Base-by-base conservation (phyloP, 2,888 invertebrate genomes). In the Sepioteuthis lessoniana region DNA sequence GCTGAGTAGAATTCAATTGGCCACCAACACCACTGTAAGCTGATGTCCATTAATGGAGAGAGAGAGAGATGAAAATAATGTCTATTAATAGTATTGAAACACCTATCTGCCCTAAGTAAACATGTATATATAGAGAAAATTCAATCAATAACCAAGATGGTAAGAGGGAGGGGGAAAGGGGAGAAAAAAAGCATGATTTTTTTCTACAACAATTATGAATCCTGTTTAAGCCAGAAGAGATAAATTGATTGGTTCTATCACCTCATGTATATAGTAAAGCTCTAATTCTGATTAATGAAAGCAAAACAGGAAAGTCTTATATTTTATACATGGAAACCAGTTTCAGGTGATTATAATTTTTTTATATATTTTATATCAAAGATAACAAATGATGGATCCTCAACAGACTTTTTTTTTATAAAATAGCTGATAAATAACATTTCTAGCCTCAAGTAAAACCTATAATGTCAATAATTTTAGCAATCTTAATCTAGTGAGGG, bases 101-200 rank as follows among this genome's bases (percentile, higher is more conserved):
- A 76, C n/a, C 31, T 76, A 76, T 76, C 76, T 76, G 76, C 76
- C 76, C 76, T 76, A 76, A 76, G 35, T 76, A 76, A 76, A 76
- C 76, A 76, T 16, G 76, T 35, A 76, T 76, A 76, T 76, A 76
- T n/a, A 76, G 35, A 76, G 76, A 76, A 76, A 76, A 76, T 76
- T n/a, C n/a, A 76, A 76, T 76, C 76, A 76, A 76, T 76, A 76
- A 76, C n/a, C n/a, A 76, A 25, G 55, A 55, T 55, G 55, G 21
- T 55, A 7, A 16, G 10, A n/a, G 76, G n/a, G n/a, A 16, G 2
- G 16, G 5, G 3, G 25, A 28, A 19, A 25, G 19, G 19, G 35
- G 13, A 16, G 13, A 35, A 76, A 35, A 76, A 35, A 76, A 13
- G 35, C n/a, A 10, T 13, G 31, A 76, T 76, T 76, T 35, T 76